phyloP scores from a whole-genome alignment of 2,797 vertebrate species.

The Pogonophryne albipinna region DNA sequence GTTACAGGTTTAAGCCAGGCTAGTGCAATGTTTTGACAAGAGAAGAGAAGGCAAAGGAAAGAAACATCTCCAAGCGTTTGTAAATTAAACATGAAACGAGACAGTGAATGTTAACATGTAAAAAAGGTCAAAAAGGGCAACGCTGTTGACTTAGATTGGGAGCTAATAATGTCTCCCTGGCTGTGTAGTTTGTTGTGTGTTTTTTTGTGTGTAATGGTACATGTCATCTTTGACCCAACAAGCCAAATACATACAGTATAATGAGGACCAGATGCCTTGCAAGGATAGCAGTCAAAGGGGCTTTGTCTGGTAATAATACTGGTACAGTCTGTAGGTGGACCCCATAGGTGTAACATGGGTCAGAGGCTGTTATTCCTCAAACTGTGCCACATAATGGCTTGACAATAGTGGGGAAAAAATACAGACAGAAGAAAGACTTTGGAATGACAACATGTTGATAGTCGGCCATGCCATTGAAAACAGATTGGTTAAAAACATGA shows the following conservation, averaged over 20 bases:
- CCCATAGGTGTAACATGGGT: slow-evolving; percentile 4
- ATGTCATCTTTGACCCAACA: slow-evolving; percentile 37
- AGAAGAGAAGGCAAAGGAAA: neutral
- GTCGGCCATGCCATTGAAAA: too few species aligned
- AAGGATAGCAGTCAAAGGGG: slow-evolving; percentile 6
- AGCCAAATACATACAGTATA: slow-evolving; percentile 32
- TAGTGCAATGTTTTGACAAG: neutral
- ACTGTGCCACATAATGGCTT: neutral
- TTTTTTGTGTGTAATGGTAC: slow-evolving; percentile 6
- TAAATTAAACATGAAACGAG: slow-evolving; percentile 4
- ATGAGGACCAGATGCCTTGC: slow-evolving; percentile 40
- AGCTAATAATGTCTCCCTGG: slow-evolving; percentile 10
- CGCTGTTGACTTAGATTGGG: neutral
- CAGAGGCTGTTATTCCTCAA: neutral
- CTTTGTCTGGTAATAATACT: slow-evolving; percentile 7
- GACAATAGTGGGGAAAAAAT: too few species aligned
- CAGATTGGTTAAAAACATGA: too few species aligned
- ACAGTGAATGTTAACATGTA: neutral
- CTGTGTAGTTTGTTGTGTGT: slow-evolving; percentile 1
- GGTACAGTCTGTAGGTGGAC: neutral
- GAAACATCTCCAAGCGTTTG: neutral
- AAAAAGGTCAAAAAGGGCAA: slow-evolving; percentile 8
- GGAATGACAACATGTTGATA: too few species aligned
- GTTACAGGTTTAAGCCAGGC: neutral
- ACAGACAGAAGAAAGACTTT: too few species aligned